These are phyloP conservation scores for Eulemur macaco DNA, from an alignment of 2,113 vertebrate genomes.

Conservation along the genomic window DNA sequence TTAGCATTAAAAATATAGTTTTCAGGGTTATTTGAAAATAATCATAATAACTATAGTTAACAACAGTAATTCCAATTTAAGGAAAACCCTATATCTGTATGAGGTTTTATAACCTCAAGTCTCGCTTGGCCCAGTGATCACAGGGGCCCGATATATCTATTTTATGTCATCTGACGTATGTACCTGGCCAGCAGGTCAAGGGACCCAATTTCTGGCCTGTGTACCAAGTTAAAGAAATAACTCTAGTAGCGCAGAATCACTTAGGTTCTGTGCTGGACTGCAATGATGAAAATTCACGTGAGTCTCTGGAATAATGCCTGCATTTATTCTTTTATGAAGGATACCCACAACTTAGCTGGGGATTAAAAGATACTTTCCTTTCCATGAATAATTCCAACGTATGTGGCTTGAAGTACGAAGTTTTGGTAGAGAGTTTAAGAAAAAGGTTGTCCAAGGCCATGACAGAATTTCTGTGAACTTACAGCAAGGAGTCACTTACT, in stretches of 20 bases:
- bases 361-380: neutral
- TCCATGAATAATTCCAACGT: neutral
- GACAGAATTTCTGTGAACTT: constrained; percentile 72
- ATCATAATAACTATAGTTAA: neutral
- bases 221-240: neutral
- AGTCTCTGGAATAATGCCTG: neutral
- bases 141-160: too few relatives aligned
- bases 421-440: constrained; percentile 1
- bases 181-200: neutral
- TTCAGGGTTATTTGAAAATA: neutral
- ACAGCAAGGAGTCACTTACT: constrained; percentile 56
- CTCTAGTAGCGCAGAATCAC: neutral
- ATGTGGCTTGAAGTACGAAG: constrained; percentile 64
- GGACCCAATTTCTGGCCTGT: neutral
- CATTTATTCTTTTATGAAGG: neutral
- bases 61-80: neutral
- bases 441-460: constrained; percentile 59
- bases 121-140: too few relatives aligned
- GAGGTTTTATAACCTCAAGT: neutral
- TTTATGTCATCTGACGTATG: neutral
- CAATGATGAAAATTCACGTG: neutral
- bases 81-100: neutral
- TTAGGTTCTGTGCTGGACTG: neutral
- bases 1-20: neutral
- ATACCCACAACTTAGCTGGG: neutral